Percentiles rank a stretch among this genome's conserved stretches.
phyloP scores from a whole-genome alignment of 2,888 invertebrate genomes.

The Cyaniris semiargus region DNA sequence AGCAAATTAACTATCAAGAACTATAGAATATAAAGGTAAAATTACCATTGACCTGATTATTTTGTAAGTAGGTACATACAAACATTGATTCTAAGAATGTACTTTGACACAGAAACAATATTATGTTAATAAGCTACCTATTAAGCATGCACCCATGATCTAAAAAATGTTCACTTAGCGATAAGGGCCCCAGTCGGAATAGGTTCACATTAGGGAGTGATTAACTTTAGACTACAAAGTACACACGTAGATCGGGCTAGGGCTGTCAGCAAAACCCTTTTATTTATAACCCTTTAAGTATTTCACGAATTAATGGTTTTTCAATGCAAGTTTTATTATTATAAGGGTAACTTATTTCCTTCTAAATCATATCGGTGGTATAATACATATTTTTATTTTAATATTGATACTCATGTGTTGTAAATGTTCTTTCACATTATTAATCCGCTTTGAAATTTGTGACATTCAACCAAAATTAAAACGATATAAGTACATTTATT shows the following conservation, averaged over 20 bases:
- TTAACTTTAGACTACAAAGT: conserved; percentile 42
- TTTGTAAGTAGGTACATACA: too few relatives aligned
- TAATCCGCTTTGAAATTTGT: too few relatives aligned
- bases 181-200: conserved; percentile 40
- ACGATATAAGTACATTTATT: too few relatives aligned
- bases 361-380: too few relatives aligned
- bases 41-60: conserved; percentile 5
- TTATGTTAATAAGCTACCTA: conserved; percentile 17
- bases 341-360: too few relatives aligned
- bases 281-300: background rate
- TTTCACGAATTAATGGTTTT: background rate
- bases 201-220: conserved; percentile 40
- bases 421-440: too few relatives aligned
- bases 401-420: background rate
- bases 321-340: background rate
- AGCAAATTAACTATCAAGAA: background rate
- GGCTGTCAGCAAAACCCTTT: conserved; percentile 7
- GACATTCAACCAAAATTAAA: too few relatives aligned
- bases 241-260: conserved; percentile 39
- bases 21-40: background rate
- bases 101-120: conserved; percentile 13
- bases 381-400: background rate
- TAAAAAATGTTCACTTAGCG: conserved; percentile 34
- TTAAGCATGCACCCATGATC: conserved; percentile 22
- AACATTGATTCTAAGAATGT: background rate